Conservation (phyloP, 30 jellyfish, hydroid and myxozoan genomes). For the Aurelia sp. region DNA sequence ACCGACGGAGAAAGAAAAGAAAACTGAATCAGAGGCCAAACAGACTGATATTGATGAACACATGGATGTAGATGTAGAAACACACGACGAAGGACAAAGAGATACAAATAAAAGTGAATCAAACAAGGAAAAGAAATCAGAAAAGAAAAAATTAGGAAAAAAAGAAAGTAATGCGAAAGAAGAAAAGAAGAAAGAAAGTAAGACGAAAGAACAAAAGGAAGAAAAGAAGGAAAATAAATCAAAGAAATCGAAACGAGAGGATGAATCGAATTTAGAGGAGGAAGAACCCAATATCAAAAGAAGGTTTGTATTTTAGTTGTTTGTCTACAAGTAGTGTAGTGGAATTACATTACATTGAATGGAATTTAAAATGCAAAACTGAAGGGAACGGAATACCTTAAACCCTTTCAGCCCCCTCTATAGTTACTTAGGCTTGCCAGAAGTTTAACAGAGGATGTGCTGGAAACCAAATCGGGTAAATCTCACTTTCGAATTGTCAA, state of each 20-base stretch:
- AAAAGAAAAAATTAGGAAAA: neutral
- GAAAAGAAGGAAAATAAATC: neutral
- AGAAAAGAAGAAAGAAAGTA: neutral
- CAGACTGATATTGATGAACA: constrained; percentile 9
- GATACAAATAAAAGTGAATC: neutral
- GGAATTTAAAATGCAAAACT: no score
- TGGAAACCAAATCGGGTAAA: no score
- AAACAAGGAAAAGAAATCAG: neutral
- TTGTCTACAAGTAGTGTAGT: no score
- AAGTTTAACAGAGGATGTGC: no score
- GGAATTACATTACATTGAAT: no score
- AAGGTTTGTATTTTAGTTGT: neutral
- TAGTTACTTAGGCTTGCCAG: no score
- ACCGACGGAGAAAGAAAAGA: constrained; percentile 13
- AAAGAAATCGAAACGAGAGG: constrained; percentile 19
- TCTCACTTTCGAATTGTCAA: no score
- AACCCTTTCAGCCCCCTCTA: no score
- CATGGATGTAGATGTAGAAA: constrained; percentile 6
- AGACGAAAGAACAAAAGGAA: neutral
- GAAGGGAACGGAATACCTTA: no score
- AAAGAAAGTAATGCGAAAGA: neutral
- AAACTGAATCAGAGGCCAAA: constrained; percentile 16
- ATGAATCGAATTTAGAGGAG: neutral
- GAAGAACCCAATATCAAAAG: constrained; percentile 6
- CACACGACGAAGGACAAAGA: neutral